phyloP scores from a whole-genome alignment of 2,797 vertebrate species.

The Morelia viridis region DNA sequence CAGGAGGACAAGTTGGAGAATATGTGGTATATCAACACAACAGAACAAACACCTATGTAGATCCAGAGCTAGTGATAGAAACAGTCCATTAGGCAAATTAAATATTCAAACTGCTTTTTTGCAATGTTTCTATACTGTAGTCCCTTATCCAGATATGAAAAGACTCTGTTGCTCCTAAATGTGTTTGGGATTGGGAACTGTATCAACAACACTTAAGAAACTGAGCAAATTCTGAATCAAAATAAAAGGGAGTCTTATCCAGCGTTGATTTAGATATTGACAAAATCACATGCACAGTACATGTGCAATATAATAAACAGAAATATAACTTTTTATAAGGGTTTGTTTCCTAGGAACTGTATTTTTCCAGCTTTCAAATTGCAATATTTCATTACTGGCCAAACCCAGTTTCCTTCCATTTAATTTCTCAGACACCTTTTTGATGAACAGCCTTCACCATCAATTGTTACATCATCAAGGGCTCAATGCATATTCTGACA shows the following conservation, averaged over 20 bases:
- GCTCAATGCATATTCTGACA: background rate
- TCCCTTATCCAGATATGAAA: background rate
- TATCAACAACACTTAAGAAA: background rate
- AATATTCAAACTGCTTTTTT: background rate
- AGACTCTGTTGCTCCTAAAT: background rate
- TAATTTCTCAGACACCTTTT: background rate
- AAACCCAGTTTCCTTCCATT: background rate
- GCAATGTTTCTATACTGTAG: background rate
- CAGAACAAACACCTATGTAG: background rate
- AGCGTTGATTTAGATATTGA: background rate
- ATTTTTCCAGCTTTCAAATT: background rate
- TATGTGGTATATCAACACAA: background rate
- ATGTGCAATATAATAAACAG: no score
- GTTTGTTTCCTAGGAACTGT: background rate
- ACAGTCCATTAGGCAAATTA: background rate
- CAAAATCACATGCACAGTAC: background rate
- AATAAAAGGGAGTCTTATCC: background rate
- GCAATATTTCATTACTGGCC: background rate
- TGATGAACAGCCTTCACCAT: background rate
- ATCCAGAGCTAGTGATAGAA: background rate
- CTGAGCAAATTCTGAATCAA: background rate
- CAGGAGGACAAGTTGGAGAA: background rate
- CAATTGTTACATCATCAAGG: background rate
- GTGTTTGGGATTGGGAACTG: background rate
- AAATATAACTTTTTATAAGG: background rate